Percentiles rank a stretch among this genome's conserved stretches.
phyloP scores from a whole-genome alignment of 2,888 invertebrate genomes.

The Pristionchus mayeri region DNA sequence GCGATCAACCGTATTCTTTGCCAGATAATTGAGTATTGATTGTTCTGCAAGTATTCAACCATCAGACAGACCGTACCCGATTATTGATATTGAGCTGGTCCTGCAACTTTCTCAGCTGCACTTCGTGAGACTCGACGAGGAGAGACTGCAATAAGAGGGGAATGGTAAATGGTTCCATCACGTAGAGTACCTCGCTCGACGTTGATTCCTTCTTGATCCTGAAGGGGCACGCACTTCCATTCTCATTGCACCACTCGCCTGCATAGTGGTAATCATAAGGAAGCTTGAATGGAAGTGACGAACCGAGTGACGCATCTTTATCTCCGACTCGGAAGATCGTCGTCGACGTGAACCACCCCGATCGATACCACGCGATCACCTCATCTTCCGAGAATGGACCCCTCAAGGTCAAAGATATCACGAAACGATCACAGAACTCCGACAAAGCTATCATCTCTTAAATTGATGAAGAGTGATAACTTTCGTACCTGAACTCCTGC shows the following conservation, averaged over 20 bases:
- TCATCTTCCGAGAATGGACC: slow-evolving; percentile 11
- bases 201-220: not conserved
- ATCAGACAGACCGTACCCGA: slow-evolving; percentile 1
- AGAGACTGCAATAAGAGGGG: not conserved
- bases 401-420: too few relatives aligned
- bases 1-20: too few relatives aligned
- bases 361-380: slow-evolving; percentile 27
- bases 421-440: too few relatives aligned
- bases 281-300: too few relatives aligned
- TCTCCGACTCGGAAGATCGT: not conserved
- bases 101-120: slow-evolving; percentile 24
- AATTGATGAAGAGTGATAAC: too few relatives aligned
- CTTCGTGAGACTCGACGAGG: not conserved
- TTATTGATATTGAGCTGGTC: slow-evolving; percentile 13
- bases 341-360: slow-evolving; percentile 24
- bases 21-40: too few relatives aligned
- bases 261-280: too few relatives aligned
- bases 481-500: slow-evolving; percentile 28
- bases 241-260: not conserved
- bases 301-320: not conserved
- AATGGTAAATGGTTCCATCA: not conserved
- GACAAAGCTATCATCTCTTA: too few relatives aligned
- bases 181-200: not conserved
- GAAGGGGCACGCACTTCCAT: slow-evolving; percentile 2
- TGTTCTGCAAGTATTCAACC: too few relatives aligned